These are phyloP conservation scores for Dicyrtoma fusca DNA, from an alignment of 2,888 invertebrate genomes.

Conservation along the genomic window DNA sequence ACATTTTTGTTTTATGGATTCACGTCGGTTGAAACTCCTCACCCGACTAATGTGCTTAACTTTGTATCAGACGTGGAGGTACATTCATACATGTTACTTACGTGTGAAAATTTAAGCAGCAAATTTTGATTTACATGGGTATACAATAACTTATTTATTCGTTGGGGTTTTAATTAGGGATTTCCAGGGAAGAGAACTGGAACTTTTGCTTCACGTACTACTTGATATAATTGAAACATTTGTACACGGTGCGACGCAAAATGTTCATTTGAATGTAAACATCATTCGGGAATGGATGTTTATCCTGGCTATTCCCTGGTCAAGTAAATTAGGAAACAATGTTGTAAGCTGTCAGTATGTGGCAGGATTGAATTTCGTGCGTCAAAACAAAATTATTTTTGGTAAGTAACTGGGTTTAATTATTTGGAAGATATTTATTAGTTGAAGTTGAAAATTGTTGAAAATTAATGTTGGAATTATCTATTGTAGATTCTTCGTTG, in stretches of 20 bases:
- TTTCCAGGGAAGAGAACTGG: not conserved
- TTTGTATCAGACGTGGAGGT: not conserved
- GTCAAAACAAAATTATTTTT: not conserved
- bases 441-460: no score
- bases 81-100: not conserved
- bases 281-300: constrained; percentile 25
- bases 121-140: no score
- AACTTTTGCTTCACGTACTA: constrained; percentile 8
- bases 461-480: no score
- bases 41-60: constrained; percentile 10
- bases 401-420: constrained; percentile 2
- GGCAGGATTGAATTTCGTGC: not conserved
- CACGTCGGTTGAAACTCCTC: not conserved
- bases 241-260: not conserved
- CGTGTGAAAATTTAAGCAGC: no score
- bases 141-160: no score
- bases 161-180: not conserved
- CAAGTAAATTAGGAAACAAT: not conserved
- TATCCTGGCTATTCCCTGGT: constrained; percentile 23
- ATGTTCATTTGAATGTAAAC: not conserved
- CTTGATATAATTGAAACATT: constrained; percentile 17
- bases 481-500: not conserved
- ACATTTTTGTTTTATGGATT: not conserved
- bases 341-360: constrained; percentile 10
- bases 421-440: no score